A percentile compares a stretch with the other conserved stretches of the same genome.
phyloP scores from a whole-genome alignment of 2,888 invertebrate species.

The Sarcophaga rosellei region DNA sequence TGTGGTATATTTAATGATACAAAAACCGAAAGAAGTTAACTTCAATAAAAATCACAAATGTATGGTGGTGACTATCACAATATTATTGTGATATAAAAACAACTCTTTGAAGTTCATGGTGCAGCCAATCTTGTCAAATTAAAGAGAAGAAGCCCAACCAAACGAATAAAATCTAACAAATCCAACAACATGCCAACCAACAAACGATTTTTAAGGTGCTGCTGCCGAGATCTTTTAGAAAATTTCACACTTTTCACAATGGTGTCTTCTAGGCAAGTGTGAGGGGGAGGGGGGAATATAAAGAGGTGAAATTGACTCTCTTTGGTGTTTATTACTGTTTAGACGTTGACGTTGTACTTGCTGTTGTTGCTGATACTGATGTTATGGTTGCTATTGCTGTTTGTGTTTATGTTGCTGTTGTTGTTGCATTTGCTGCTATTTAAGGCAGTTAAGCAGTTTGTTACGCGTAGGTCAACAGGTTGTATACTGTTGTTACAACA shows the following conservation, averaged over 20 bases:
- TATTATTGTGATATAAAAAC: slow-evolving; percentile 16
- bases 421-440: slow-evolving; percentile 66
- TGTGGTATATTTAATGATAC: no score
- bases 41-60: slow-evolving; percentile 24
- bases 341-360: slow-evolving; percentile 39
- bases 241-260: slow-evolving; percentile 57
- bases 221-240: slow-evolving; percentile 51
- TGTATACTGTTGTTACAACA: slow-evolving; percentile 71
- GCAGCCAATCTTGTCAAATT: neutral
- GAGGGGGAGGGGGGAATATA: slow-evolving; percentile 3
- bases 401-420: slow-evolving; percentile 56
- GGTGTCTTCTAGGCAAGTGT: no score
- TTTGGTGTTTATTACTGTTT: slow-evolving; percentile 50
- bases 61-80: slow-evolving; percentile 21
- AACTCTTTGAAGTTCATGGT: slow-evolving; percentile 62
- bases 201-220: slow-evolving; percentile 58
- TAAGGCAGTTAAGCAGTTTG: slow-evolving; percentile 70
- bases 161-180: slow-evolving; percentile 17
- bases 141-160: neutral
- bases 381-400: slow-evolving; percentile 63
- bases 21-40: no score
- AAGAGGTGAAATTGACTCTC: slow-evolving; percentile 20
- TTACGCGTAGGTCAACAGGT: slow-evolving; percentile 76
- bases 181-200: slow-evolving; percentile 9
- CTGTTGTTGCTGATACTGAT: slow-evolving; percentile 59